phyloP scores from a whole-genome alignment of 2,888 invertebrate genomes.

The Pseudoips prasinana region DNA sequence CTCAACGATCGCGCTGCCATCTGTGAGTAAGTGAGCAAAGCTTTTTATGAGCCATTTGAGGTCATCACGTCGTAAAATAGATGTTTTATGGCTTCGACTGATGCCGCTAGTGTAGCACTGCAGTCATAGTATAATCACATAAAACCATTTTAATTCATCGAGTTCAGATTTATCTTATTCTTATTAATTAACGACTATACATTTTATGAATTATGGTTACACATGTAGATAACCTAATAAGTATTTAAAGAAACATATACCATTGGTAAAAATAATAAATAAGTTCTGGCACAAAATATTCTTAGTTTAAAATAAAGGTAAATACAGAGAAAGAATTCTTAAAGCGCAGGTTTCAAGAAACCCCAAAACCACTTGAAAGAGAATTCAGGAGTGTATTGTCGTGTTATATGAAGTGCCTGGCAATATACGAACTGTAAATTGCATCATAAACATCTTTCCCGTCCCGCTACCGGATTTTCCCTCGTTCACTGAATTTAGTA shows the following conservation, averaged over 20 bases:
- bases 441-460: constrained; percentile 70
- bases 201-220: too few relatives aligned
- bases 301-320: too few relatives aligned
- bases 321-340: too few relatives aligned
- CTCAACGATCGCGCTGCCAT: constrained; percentile 59
- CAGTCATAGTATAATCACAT: constrained; percentile 17
- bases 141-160: too few relatives aligned
- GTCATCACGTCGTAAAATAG: constrained; percentile 72
- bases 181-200: too few relatives aligned
- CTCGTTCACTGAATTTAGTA: constrained; percentile 42
- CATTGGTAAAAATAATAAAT: too few relatives aligned
- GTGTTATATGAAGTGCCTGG: constrained; percentile 68
- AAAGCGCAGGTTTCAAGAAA: constrained; percentile 38
- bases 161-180: too few relatives aligned
- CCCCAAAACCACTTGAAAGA: constrained; percentile 42
- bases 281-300: too few relatives aligned
- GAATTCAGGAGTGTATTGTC: constrained; percentile 62
- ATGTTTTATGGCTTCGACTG: constrained; percentile 69
- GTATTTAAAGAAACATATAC: too few relatives aligned
- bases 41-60: constrained; percentile 73
- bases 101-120: constrained; percentile 73
- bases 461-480: constrained; percentile 43
- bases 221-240: too few relatives aligned
- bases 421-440: constrained; percentile 75
- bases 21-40: constrained; percentile 63